Conservation (phyloP, 1,140 invertebrate genomes). For the Trichogramma pretiosum region DNA sequence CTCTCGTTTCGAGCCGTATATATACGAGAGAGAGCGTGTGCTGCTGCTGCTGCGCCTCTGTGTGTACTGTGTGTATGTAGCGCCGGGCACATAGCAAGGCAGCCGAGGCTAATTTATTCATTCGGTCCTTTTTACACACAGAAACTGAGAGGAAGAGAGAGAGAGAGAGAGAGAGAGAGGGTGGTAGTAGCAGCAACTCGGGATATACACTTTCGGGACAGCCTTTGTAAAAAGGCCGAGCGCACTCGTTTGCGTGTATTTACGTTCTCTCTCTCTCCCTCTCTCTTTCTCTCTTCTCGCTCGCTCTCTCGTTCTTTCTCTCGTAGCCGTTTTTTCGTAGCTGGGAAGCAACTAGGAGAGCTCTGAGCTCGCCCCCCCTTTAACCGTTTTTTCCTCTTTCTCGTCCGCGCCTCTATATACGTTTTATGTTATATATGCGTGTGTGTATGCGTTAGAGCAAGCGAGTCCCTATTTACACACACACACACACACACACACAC, state of each 20-base stretch:
- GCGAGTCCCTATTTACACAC: not conserved
- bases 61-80: not conserved
- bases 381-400: not conserved
- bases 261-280: constrained; percentile 31
- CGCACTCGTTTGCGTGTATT: constrained; percentile 39
- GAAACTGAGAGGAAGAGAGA: constrained; percentile 2
- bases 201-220: constrained; percentile 33
- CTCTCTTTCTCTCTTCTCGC: constrained; percentile 7
- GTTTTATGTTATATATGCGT: too few species aligned
- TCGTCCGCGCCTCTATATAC: not conserved
- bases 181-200: too few species aligned
- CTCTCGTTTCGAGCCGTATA: not conserved
- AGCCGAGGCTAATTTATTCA: constrained; percentile 39
- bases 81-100: not conserved
- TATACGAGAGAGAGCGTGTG: not conserved
- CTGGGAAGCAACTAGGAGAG: constrained; percentile 7
- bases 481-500: constrained; percentile 1
- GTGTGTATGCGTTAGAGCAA: not conserved
- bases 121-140: constrained; percentile 39
- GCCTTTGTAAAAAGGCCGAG: constrained; percentile 37
- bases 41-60: constrained; percentile 2
- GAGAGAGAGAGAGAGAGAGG: too few species aligned
- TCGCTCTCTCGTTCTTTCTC: constrained; percentile 18
- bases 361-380: not conserved
- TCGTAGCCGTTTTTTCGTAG: constrained; percentile 12